A percentile compares a stretch with the other conserved stretches of the same genome.
These are phyloP conservation scores for Micronycteris hirsuta DNA, from an alignment of 2,113 vertebrate species.

Conservation along the genomic window DNA sequence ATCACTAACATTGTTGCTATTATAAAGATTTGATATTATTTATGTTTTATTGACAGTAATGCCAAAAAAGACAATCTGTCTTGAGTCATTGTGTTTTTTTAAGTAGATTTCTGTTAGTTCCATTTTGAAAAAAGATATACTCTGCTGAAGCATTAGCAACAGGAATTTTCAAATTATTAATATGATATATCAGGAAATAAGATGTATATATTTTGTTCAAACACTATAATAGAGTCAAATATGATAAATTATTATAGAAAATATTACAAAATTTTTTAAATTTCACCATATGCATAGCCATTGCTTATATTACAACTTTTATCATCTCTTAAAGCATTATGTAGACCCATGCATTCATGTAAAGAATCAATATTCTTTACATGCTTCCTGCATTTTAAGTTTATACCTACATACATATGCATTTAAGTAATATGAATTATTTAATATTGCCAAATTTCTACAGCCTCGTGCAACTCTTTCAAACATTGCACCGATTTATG, in stretches of 20 bases:
- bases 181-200: not conserved
- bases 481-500: not conserved
- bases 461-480: not conserved
- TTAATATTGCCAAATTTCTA: not conserved
- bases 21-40: not conserved
- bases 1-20: not conserved
- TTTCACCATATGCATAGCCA: not conserved
- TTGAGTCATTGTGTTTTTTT: not conserved
- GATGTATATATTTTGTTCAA: not conserved
- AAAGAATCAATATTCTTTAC: not conserved
- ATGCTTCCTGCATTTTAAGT: not conserved
- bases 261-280: not conserved
- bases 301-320: not conserved
- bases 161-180: conserved; percentile 14
- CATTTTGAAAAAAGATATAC: conserved; percentile 16
- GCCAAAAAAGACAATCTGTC: not conserved
- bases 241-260: not conserved
- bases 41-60: not conserved
- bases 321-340: not conserved
- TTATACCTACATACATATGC: not conserved
- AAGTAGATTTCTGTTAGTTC: conserved; percentile 18
- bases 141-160: not conserved
- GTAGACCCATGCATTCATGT: not conserved
- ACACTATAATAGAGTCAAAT: not conserved
- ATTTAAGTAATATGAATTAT: not conserved